These are phyloP conservation scores for Dryadula phaetusa DNA, from an alignment of 2,888 invertebrate genomes.

Conservation along the genomic window DNA sequence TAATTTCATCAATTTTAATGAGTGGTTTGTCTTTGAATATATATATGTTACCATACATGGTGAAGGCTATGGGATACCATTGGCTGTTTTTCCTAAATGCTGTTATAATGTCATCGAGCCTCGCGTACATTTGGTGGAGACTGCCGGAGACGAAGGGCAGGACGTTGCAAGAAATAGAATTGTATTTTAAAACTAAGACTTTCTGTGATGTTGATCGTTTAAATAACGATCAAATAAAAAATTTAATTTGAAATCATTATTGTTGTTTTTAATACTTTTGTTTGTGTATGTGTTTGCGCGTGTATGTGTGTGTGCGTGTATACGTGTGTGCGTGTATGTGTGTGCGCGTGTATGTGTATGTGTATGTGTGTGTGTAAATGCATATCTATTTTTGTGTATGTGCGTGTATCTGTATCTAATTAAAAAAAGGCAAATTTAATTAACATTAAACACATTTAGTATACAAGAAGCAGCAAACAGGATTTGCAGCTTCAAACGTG, in stretches of 20 bases:
- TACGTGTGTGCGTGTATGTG: too few relatives aligned
- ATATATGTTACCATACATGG: constrained; percentile 21
- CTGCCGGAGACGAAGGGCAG: constrained; percentile 34
- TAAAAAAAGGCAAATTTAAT: too few relatives aligned
- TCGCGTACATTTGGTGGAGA: constrained; percentile 26
- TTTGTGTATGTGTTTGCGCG: not conserved
- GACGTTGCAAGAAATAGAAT: constrained; percentile 50
- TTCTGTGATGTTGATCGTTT: constrained; percentile 29
- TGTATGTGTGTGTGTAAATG: too few relatives aligned
- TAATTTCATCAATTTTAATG: constrained; percentile 15
- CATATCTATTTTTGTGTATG: too few relatives aligned
- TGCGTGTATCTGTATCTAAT: too few relatives aligned
- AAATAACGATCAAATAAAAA: constrained; percentile 28
- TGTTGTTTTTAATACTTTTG: too few relatives aligned
- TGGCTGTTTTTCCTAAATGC: constrained; percentile 32
- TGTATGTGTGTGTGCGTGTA: too few relatives aligned
- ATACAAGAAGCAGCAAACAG: too few relatives aligned
- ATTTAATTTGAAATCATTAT: constrained; percentile 26
- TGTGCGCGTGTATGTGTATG: too few relatives aligned
- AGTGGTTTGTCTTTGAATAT: not conserved
- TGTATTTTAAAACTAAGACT: constrained; percentile 48
- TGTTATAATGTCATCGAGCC: constrained; percentile 15
- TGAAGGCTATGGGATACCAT: constrained; percentile 22
- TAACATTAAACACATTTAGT: too few relatives aligned
- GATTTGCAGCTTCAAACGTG: too few relatives aligned